Conservation (phyloP, 1,140 invertebrate genomes). For the Solenopsis fugax region DNA sequence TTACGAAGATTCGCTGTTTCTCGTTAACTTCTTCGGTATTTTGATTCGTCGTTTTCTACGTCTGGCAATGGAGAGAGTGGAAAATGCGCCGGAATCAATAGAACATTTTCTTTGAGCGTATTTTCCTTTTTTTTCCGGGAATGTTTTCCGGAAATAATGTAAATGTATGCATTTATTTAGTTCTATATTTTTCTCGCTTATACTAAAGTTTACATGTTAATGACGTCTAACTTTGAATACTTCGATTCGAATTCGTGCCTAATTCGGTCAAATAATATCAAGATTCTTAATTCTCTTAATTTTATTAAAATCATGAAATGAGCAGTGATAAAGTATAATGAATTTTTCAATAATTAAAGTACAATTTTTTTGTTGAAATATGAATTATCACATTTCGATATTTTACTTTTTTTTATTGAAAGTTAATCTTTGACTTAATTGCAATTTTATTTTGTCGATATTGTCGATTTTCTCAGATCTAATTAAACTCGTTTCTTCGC, state of each 20-base stretch:
- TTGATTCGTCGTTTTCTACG: conserved; percentile 51
- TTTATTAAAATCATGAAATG: conserved; percentile 6
- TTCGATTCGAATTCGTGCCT: conserved; percentile 1
- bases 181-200: background rate
- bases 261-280: conserved; percentile 15
- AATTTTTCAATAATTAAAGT: background rate
- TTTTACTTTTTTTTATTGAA: background rate
- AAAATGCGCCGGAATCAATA: background rate
- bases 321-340: background rate
- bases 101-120: background rate
- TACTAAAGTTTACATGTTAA: background rate
- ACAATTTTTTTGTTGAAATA: conserved; percentile 17
- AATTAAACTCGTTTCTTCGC: background rate
- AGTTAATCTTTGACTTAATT: background rate
- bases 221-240: background rate
- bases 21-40: conserved; percentile 29
- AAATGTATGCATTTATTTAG: background rate
- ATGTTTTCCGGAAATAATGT: background rate
- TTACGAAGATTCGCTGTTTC: background rate
- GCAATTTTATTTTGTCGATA: background rate
- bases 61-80: conserved; percentile 12
- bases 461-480: conserved; percentile 33
- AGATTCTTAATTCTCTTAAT: conserved; percentile 28
- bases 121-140: background rate
- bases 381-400: conserved; percentile 6